Evolutionary conservation across 2,113 vertebrate genomes (phyloP), one percentile per base, ranked within the genome.

Genomic region (Colistium nudipinnis): DNA sequence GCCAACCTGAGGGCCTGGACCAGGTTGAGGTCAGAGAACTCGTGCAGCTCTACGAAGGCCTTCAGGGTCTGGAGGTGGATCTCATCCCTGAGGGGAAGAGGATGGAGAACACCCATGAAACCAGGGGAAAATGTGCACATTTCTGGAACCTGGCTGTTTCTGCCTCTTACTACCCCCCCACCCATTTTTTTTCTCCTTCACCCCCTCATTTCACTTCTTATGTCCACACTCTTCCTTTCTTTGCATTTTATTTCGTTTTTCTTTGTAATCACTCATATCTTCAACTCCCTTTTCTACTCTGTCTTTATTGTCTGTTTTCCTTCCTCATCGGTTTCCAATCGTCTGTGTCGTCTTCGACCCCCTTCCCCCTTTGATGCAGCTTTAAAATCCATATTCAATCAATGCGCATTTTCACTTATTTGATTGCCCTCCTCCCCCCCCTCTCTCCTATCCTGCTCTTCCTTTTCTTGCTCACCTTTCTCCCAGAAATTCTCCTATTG

Each of bases 1-100:
- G 0, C 93, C 92, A 53, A 99, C 97, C 97, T 94, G 57, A 98
- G 90, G 0, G 97, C 97, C 86, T 98, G 96, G 11, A 99, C 97
- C 7, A 99, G 91, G 85, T 97, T 97, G 59, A 98, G 96, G 81
- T 96, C 92, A 7, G 95, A 92, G 72, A 98, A 98, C 78, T 97
- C 93, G 3, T 99, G 97, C 65, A 96, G 95, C 11, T 94, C 95
- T 77, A 99, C 96, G 7, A 98, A 99, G 41, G 94, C 95, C 79
- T 98, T 97, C 25, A 99, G 92, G 43, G 96, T 93, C 89, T 95
- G 91, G 35, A 99, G 92, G 84, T 96, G 95, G 67, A 89, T 61
- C 13, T 94, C 89, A n/a, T 98, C 94, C 83, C 97, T 99, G 78
- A 49, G 24, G 12, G 48, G 10, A 0, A 17, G 74, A 25, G n/a